Evolutionary conservation across 2,113 vertebrate genomes (phyloP).

Genomic region (Tragelaphus strepsiceros): DNA sequence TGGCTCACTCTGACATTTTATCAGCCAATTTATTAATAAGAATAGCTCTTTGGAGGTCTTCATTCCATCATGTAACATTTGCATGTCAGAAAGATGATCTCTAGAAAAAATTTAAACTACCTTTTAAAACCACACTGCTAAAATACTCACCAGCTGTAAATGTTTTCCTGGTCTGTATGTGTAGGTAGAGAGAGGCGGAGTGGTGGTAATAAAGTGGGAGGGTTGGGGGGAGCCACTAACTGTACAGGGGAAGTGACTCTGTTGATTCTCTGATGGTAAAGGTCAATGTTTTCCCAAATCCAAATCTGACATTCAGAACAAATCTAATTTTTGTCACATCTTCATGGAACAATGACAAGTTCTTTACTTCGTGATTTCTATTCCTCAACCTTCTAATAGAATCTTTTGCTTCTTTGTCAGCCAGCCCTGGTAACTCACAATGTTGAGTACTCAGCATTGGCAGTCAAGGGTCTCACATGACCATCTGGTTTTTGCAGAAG

Average conservation of each 20-base stretch:
- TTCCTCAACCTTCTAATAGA: neutral
- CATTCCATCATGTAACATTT: slow-evolving; percentile 56
- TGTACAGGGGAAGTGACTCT: neutral
- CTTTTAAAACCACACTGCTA: slow-evolving; percentile 51
- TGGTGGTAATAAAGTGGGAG: neutral
- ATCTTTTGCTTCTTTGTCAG: neutral
- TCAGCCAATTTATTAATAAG: slow-evolving; percentile 52
- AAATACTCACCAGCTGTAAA: slow-evolving; percentile 44
- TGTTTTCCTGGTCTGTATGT: slow-evolving; percentile 9
- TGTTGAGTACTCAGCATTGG: neutral
- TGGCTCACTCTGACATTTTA: slow-evolving; percentile 10
- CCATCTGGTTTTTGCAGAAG: slow-evolving; percentile 47
- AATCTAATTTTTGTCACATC: slow-evolving; percentile 46
- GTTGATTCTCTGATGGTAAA: neutral
- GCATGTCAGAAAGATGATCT: neutral
- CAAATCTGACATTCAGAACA: slow-evolving; percentile 16
- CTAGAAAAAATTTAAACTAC: slow-evolving; percentile 45
- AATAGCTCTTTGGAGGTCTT: slow-evolving; percentile 52
- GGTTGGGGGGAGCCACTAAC: neutral
- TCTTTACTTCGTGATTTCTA: neutral
- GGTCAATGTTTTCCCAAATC: slow-evolving; percentile 57
- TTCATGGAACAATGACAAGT: neutral
- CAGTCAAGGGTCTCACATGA: neutral
- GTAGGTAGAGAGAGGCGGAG: neutral
- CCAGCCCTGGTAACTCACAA: neutral